phyloP scores from a whole-genome alignment of 2,888 invertebrate species.

The Lysandra coridon region DNA sequence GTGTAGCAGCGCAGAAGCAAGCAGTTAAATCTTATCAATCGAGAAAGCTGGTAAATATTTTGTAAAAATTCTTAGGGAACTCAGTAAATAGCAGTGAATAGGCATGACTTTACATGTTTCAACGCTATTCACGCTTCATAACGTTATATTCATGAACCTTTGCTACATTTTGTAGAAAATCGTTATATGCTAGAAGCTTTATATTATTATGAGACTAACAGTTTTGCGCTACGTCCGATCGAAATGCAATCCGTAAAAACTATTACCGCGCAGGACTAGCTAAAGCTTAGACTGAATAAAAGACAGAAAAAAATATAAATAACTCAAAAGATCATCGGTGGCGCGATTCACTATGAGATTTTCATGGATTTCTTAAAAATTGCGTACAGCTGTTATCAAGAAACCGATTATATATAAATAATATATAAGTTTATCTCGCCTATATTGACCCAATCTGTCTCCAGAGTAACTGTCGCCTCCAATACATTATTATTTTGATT shows the following conservation, averaged over 20 bases:
- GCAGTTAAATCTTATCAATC: neutral
- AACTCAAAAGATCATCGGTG: neutral
- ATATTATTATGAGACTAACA: no score
- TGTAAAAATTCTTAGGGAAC: conserved; percentile 43
- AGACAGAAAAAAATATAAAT: neutral
- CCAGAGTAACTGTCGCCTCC: neutral
- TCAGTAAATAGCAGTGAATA: conserved; percentile 31
- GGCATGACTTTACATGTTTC: conserved; percentile 51
- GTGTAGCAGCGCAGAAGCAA: no score
- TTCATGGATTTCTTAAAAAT: neutral
- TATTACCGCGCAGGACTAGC: neutral
- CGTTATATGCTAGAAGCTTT: neutral
- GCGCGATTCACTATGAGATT: neutral
- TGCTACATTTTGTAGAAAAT: conserved; percentile 34
- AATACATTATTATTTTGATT: neutral
- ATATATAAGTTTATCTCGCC: neutral
- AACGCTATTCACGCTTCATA: conserved; percentile 48
- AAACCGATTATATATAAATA: neutral
- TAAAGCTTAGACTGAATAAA: neutral
- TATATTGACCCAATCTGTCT: neutral
- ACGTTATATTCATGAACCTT: conserved; percentile 37
- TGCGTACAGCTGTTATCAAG: neutral
- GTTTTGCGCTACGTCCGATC: no score
- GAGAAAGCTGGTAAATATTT: conserved; percentile 17
- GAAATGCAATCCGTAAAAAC: no score